A percentile compares a stretch with the other conserved stretches of the same genome.
These are phyloP conservation scores for Helogale parvula DNA, from an alignment of 2,113 vertebrate genomes.

Conservation along the genomic window DNA sequence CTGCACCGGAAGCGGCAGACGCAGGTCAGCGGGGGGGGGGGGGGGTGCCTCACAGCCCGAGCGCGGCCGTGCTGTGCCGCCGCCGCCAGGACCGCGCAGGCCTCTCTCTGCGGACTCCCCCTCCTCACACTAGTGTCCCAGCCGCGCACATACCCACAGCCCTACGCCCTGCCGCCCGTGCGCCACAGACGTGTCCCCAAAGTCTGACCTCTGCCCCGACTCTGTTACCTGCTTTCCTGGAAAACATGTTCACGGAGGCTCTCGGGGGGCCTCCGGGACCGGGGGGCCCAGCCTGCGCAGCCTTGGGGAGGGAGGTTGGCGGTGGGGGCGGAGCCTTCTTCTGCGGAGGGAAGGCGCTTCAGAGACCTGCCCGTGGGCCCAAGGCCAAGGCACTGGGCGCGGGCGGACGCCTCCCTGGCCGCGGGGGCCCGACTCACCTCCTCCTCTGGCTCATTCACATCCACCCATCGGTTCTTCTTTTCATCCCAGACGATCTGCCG, in stretches of 20 bases:
- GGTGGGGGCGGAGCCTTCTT: constrained; percentile 93
- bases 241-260: constrained; percentile 93
- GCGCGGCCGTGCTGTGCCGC: not conserved
- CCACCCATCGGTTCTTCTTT: constrained; percentile 94
- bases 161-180: too few relatives aligned
- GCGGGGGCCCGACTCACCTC: constrained; percentile 86
- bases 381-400: rapidly evolving
- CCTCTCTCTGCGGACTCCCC: too few relatives aligned
- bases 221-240: constrained; percentile 93
- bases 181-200: rapidly evolving
- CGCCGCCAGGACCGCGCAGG: too few relatives aligned
- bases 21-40: not conserved
- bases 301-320: constrained; percentile 90
- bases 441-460: constrained; percentile 96
- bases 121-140: too few relatives aligned
- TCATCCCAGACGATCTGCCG: constrained; percentile 98
- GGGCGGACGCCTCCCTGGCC: rapidly evolving
- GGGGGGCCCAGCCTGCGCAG: constrained; percentile 78
- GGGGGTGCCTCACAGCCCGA: too few relatives aligned
- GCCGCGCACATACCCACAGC: too few relatives aligned
- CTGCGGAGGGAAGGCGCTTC: constrained; percentile 80
- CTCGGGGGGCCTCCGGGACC: constrained; percentile 81
- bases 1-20: not conserved
- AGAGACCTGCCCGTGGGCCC: not conserved
- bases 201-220: rapidly evolving